Evolutionary conservation across 2,113 vertebrate species (phyloP).

Genomic region (Melanerpes formicivorus): DNA sequence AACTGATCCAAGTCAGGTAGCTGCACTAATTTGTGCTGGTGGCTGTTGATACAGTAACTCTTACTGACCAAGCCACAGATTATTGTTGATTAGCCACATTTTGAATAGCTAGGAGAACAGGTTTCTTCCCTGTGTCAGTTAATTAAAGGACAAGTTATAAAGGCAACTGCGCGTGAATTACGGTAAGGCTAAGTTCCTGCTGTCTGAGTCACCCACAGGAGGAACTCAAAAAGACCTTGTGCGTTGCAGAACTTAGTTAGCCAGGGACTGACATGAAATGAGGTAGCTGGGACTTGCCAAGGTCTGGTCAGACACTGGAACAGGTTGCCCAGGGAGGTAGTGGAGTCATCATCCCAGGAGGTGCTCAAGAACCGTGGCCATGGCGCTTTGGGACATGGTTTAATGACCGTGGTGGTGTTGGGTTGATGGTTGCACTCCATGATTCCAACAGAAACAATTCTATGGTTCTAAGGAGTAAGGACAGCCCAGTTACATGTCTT

Average conservation of each 20-base stretch:
- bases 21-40: constrained; percentile 8
- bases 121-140: constrained; percentile 29
- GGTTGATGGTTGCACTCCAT: too few species aligned
- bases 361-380: too few species aligned
- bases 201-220: neutral
- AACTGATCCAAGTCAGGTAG: neutral
- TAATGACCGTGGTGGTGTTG: too few species aligned
- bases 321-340: too few species aligned
- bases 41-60: neutral
- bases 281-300: neutral
- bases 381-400: too few species aligned
- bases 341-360: too few species aligned
- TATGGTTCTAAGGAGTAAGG: neutral
- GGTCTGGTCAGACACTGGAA: neutral
- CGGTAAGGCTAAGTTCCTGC: neutral
- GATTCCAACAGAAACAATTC: too few species aligned
- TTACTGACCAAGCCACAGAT: neutral
- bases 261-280: neutral
- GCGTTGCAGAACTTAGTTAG: neutral
- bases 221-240: constrained; percentile 14
- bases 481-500: neutral
- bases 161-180: constrained; percentile 47
- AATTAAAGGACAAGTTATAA: constrained; percentile 28
- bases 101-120: constrained; percentile 40
- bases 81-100: constrained; percentile 21